phyloP scores from a whole-genome alignment of 2,113 vertebrate genomes.

The Scartelaos histophorus region DNA sequence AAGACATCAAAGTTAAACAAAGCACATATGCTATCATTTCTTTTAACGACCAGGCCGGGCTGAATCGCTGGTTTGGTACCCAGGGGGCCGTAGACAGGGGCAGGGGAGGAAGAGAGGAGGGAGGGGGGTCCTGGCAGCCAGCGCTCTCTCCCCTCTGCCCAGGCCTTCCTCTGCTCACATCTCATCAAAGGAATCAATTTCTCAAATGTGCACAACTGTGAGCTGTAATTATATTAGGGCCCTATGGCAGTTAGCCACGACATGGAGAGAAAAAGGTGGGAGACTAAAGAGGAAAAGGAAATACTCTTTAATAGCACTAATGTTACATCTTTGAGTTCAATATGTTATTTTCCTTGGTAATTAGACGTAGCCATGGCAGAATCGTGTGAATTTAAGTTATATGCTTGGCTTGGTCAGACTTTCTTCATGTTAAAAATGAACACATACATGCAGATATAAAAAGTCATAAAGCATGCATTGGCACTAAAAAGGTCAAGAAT shows the following conservation, averaged over 20 bases:
- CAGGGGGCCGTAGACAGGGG: slow-evolving; percentile 85
- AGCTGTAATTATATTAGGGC: slow-evolving; percentile 98
- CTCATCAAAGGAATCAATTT: slow-evolving; percentile 99
- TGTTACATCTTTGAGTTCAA: not conserved
- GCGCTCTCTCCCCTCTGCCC: slow-evolving; percentile 86
- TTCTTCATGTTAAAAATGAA: too few relatives aligned
- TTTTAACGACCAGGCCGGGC: slow-evolving; percentile 92
- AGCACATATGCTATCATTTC: slow-evolving; percentile 99
- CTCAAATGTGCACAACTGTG: slow-evolving; percentile 99
- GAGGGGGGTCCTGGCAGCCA: slow-evolving; percentile 87
- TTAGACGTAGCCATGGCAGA: not conserved
- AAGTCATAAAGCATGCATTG: too few relatives aligned
- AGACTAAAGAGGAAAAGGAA: slow-evolving; percentile 21
- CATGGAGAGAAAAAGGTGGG: slow-evolving; percentile 43
- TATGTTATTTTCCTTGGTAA: not conserved
- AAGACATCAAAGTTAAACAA: slow-evolving; percentile 99
- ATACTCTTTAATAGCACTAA: slow-evolving; percentile 28
- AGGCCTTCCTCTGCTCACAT: slow-evolving; percentile 89
- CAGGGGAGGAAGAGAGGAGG: slow-evolving; percentile 69
- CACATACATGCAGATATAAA: too few relatives aligned
- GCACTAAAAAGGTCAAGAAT: too few relatives aligned
- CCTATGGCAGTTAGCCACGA: slow-evolving; percentile 89
- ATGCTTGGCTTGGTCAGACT: too few relatives aligned
- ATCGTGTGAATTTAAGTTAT: too few relatives aligned
- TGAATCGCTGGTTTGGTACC: slow-evolving; percentile 76